phyloP scores from a whole-genome alignment of 2,888 invertebrate genomes.

The Chrysomela aeneicollis region DNA sequence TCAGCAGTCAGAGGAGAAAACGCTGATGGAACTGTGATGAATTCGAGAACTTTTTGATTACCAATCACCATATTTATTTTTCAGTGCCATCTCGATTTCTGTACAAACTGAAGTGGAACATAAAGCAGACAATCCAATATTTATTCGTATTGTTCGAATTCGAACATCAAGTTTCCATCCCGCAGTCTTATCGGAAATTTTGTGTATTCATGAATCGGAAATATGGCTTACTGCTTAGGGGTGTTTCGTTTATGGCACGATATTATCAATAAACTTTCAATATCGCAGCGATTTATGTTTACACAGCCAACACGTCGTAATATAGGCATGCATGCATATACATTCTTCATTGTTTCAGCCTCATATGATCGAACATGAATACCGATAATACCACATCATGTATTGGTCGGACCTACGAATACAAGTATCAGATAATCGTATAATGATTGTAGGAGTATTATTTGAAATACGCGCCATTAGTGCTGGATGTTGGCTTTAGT shows the following conservation, averaged over 20 bases:
- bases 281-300: neutral
- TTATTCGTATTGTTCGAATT: neutral
- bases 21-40: too few species aligned
- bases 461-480: too few species aligned
- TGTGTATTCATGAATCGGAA: neutral
- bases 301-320: slow-evolving; percentile 2
- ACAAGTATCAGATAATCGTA: too few species aligned
- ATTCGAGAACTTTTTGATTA: too few species aligned
- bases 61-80: too few species aligned
- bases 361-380: neutral
- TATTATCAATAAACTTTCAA: neutral
- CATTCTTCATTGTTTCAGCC: slow-evolving; percentile 1
- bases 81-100: too few species aligned
- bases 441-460: too few species aligned
- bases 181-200: neutral
- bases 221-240: neutral
- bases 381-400: neutral
- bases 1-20: too few species aligned
- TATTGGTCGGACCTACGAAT: too few species aligned
- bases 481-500: too few species aligned
- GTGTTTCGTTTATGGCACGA: neutral
- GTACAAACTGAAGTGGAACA: too few species aligned
- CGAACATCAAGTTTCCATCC: neutral
- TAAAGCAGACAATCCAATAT: neutral
- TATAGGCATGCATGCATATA: neutral